Conservation (phyloP, 2,113 vertebrate species). For the Callopanchax toddi region DNA sequence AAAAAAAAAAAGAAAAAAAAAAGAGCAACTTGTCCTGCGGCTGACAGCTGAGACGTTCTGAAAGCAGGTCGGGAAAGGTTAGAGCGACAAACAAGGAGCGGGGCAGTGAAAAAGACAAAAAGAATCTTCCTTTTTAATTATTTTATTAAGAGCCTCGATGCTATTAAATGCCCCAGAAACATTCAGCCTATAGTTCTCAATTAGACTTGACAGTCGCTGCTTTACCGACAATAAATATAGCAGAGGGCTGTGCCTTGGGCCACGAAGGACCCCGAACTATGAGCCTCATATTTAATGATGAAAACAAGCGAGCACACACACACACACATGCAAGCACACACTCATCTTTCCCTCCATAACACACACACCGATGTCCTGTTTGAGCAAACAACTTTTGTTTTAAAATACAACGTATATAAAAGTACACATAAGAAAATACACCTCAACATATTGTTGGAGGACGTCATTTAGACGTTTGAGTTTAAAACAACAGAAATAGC, state of each 20-base stretch:
- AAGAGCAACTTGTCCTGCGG: conserved; percentile 41
- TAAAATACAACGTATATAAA: conserved; percentile 15
- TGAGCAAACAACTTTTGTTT: too few species aligned
- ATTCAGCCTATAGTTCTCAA: conserved; percentile 79
- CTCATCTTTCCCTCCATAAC: conserved; percentile 32
- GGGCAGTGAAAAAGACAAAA: conserved; percentile 74
- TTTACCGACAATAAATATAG: conserved; percentile 83
- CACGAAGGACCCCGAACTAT: conserved; percentile 75
- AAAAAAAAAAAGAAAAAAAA: conserved; percentile 14
- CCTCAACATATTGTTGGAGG: not conserved
- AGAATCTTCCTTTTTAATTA: conserved; percentile 77
- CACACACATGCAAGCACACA: conserved; percentile 14
- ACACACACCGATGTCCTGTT: conserved; percentile 24
- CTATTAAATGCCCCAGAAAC: conserved; percentile 83
- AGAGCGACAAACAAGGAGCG: conserved; percentile 61
- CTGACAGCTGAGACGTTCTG: conserved; percentile 61
- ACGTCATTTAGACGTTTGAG: too few species aligned
- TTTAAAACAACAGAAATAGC: too few species aligned
- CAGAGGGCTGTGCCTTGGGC: conserved; percentile 76
- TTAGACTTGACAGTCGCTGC: conserved; percentile 83
- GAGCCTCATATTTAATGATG: conserved; percentile 83
- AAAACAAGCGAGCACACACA: conserved; percentile 73
- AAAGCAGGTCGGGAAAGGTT: conserved; percentile 73
- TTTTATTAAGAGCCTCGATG: conserved; percentile 80
- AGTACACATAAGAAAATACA: conserved; percentile 1